A percentile compares a stretch with the other conserved stretches of the same genome.
Conservation (phyloP, 2,113 vertebrate species). For the Ornithorhynchus anatinus region DNA sequence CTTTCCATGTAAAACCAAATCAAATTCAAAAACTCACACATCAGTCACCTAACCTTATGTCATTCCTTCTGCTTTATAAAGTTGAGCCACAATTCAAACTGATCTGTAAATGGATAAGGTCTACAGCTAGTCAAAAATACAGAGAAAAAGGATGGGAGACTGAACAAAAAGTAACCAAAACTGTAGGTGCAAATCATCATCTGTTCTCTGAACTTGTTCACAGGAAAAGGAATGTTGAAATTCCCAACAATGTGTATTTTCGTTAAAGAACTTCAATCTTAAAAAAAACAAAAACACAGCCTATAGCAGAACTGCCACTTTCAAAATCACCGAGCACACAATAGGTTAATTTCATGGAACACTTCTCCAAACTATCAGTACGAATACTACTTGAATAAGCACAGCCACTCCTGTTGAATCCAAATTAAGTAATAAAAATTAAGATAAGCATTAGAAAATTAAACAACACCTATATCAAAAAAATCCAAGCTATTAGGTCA, state of each 20-base stretch:
- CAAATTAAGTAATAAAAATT: too few relatives aligned
- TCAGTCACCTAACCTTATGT: slow-evolving; percentile 57
- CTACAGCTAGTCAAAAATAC: neutral
- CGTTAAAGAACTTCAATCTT: neutral
- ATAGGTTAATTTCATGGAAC: neutral
- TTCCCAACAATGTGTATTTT: neutral
- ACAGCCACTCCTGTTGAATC: too few relatives aligned
- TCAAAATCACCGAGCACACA: neutral
- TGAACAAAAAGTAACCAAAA: too few relatives aligned
- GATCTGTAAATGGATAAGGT: slow-evolving; percentile 41
- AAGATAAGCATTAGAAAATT: too few relatives aligned
- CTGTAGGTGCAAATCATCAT: slow-evolving; percentile 46
- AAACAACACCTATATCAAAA: too few relatives aligned
- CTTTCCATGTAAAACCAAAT: slow-evolving; percentile 53
- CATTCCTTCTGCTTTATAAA: slow-evolving; percentile 35
- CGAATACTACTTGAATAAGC: too few relatives aligned
- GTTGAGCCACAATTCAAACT: slow-evolving; percentile 20
- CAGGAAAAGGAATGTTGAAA: neutral
- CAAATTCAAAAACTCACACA: slow-evolving; percentile 48
- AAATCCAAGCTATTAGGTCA: too few relatives aligned
- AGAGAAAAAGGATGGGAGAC: neutral
- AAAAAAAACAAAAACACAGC: neutral
- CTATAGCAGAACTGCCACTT: neutral
- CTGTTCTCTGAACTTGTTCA: too few relatives aligned
- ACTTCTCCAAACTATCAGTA: too few relatives aligned